Base-by-base conservation (phyloP, 2,888 invertebrate genomes). In the Seira musarum region DNA sequence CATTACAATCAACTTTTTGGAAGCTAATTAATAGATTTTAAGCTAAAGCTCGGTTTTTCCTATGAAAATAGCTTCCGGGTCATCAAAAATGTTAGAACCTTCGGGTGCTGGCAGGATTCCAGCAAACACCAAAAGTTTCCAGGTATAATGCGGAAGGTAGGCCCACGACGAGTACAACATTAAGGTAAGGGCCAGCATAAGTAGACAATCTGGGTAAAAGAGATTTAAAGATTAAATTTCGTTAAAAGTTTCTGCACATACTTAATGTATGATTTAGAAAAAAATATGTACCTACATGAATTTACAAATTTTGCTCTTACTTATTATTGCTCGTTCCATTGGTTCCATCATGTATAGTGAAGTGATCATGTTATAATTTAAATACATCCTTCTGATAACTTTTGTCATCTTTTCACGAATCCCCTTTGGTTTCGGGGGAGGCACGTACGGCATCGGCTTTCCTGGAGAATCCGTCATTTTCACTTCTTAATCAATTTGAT, bases 91-190 rank as follows among this genome's bases (percentile, higher is more conserved):
- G 2, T 49, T 30, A 8, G 67, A 61, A 21, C 81, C 83, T 46
- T 78, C 77, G 15, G 75, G 73, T 46, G 83, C 35, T 15, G 82
- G 82, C 49, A 87, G 66, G 49, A 88, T 82, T 22, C 86, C 85
- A 70, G 87, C 84, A 74, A 87, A 85, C 8, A 85, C 85, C 19
- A 88, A 70, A 64, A 87, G 83, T 67, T 87, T 86, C 82, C 85
- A 85, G 15, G 91, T 89, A 84, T 92, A 92, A 68, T 90, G 90
- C 0, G 92, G 92, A 82, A 92, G 88, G 86, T 91, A 92, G 2
- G 91, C 89, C 85, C 90, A 91, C 49, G 91, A 90, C 0, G 92
- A 91, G 87, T 91, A 92, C 15, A 90, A 87, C 30, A 91, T 88
- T 83, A 92, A 90, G 0, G 89, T 88, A 65, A 91, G 85, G 70